phyloP scores from a whole-genome alignment of 2,888 invertebrate species.

The Synanthedon andrenaeformis region DNA sequence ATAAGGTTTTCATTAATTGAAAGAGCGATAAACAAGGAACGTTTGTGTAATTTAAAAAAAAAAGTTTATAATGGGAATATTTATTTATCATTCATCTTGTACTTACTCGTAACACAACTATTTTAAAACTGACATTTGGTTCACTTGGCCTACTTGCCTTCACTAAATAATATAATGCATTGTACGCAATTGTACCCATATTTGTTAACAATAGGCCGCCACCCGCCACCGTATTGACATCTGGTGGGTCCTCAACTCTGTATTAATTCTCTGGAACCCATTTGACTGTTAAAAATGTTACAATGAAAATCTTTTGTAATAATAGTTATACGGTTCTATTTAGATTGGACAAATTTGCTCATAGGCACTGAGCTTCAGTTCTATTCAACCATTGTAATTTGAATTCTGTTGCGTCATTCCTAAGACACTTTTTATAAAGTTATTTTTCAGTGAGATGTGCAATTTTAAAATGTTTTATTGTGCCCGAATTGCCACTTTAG shows the following conservation, averaged over 20 bases:
- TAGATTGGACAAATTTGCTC: neutral
- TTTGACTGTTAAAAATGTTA: neutral
- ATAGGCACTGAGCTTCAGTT: neutral
- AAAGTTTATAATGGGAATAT: no score
- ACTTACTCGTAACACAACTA: no score
- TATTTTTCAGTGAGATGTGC: neutral
- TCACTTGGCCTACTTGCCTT: conserved; percentile 36
- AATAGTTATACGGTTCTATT: neutral
- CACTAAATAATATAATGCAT: conserved; percentile 51
- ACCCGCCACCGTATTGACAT: conserved; percentile 47
- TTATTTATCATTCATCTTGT: no score
- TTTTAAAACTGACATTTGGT: conserved; percentile 48
- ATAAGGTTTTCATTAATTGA: no score
- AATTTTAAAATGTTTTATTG: conserved; percentile 24
- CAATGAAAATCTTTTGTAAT: no score
- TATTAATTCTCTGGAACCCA: neutral
- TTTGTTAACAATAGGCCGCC: conserved; percentile 58
- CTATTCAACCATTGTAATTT: neutral
- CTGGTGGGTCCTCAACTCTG: conserved; percentile 33
- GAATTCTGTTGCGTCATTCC: neutral
- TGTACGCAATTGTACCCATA: conserved; percentile 61
- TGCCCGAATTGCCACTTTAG: conserved; percentile 44
- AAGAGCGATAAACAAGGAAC: no score
- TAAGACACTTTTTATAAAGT: neutral
- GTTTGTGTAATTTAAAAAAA: no score